Evolutionary conservation across 2,888 invertebrate genomes (phyloP).

Genomic region (Chaetogeoica ovagalla): DNA sequence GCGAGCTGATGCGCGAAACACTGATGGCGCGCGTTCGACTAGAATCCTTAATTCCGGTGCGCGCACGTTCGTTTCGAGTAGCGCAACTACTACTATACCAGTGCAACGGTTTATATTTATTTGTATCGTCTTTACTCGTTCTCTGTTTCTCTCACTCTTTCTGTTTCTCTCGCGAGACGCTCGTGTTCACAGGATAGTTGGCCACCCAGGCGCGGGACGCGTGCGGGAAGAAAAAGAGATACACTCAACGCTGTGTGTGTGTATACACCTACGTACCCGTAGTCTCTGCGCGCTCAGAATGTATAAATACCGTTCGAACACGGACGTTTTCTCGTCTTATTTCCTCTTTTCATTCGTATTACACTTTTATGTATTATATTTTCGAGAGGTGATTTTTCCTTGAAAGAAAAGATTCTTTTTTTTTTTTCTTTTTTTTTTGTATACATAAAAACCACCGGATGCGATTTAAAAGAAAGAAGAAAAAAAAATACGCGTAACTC

Average conservation of each 20-base stretch:
- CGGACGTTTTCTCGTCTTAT: slow-evolving; percentile 23
- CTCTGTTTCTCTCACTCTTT: too few relatives aligned
- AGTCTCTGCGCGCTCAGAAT: slow-evolving; percentile 37
- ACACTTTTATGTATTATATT: neutral
- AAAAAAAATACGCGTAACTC: slow-evolving; percentile 18
- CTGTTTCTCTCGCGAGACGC: slow-evolving; percentile 28
- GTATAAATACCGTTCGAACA: slow-evolving; percentile 43
- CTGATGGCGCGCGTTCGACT: slow-evolving; percentile 15
- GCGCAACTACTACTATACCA: neutral
- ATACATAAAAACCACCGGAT: neutral
- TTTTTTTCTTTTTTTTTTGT: neutral
- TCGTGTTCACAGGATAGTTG: neutral
- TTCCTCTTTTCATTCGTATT: neutral
- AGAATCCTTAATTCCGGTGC: slow-evolving; percentile 47
- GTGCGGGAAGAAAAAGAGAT: slow-evolving; percentile 22
- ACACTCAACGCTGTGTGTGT: neutral
- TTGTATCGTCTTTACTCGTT: slow-evolving; percentile 52
- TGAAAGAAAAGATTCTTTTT: neutral
- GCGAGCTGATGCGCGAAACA: slow-evolving; percentile 47
- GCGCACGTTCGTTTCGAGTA: slow-evolving; percentile 34
- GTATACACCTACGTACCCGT: too few relatives aligned
- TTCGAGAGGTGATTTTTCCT: too few relatives aligned
- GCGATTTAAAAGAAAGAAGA: neutral
- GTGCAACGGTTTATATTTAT: slow-evolving; percentile 49
- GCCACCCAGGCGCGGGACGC: too few relatives aligned